These are phyloP conservation scores for Corvus moneduloides DNA, from an alignment of 2,113 vertebrate genomes.

Conservation along the genomic window DNA sequence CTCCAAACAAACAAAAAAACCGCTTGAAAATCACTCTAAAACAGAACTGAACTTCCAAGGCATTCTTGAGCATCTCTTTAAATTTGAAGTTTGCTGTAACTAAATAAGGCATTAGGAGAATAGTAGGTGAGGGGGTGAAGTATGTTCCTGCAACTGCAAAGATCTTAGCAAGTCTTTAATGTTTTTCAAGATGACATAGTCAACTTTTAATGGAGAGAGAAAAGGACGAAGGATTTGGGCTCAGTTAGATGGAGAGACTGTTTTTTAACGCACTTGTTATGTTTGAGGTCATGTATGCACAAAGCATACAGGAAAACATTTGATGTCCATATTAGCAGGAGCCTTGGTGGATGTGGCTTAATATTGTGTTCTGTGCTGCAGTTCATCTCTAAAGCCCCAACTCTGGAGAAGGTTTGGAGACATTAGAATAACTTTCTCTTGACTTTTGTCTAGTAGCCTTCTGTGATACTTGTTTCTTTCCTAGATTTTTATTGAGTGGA, in stretches of 20 bases:
- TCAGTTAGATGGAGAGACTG: neutral
- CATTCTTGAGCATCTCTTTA: neutral
- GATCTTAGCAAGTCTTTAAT: neutral
- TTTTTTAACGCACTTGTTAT: neutral
- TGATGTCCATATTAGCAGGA: neutral
- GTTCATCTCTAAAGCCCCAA: neutral
- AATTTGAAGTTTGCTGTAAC: neutral
- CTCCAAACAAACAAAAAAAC: neutral
- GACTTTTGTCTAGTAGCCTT: neutral
- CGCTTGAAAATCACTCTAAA: neutral
- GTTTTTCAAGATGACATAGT: neutral
- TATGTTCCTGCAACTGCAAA: neutral
- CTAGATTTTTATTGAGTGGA: neutral
- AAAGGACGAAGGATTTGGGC: neutral
- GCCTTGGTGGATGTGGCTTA: neutral
- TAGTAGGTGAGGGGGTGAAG: neutral
- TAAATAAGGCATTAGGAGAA: neutral
- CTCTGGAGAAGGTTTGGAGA: neutral
- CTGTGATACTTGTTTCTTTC: neutral
- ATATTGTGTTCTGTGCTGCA: neutral
- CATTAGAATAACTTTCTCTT: neutral
- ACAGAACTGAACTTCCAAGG: neutral
- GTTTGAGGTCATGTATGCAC: rapidly evolving
- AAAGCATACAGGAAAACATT: neutral
- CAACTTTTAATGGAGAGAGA: neutral